These are phyloP conservation scores for Willowsia nigromaculata DNA, from an alignment of 2,888 invertebrate species.

Conservation along the genomic window DNA sequence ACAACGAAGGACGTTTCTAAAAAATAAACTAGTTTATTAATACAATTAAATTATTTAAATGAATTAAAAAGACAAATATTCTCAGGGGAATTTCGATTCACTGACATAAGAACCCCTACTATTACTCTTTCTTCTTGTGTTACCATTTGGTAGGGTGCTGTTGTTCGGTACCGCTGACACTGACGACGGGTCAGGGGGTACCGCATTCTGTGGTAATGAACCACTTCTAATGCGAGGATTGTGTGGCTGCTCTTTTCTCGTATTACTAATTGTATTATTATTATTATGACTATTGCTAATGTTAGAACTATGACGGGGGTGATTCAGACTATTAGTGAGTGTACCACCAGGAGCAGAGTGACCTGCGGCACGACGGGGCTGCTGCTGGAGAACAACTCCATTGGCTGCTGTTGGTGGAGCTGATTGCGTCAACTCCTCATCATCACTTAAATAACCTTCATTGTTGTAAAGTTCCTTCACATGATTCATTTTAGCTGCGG, in stretches of 20 bases:
- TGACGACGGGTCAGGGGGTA: constrained; percentile 42
- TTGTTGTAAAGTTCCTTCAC: constrained; percentile 84
- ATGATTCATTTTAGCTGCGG: constrained; percentile 78
- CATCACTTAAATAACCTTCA: constrained; percentile 83
- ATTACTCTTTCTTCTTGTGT: constrained; percentile 68
- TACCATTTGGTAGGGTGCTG: constrained; percentile 66
- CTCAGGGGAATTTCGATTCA: constrained; percentile 85
- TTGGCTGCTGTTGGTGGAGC: constrained; percentile 79
- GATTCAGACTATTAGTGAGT: constrained; percentile 82
- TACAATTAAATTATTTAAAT: constrained; percentile 46
- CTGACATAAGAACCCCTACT: constrained; percentile 83
- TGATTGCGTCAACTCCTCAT: constrained; percentile 79
- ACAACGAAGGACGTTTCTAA: neutral
- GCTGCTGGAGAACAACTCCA: constrained; percentile 81
- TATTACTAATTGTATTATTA: constrained; percentile 80
- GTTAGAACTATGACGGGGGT: constrained; percentile 82
- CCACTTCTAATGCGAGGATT: constrained; percentile 67
- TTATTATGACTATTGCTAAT: constrained; percentile 67
- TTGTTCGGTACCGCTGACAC: constrained; percentile 36
- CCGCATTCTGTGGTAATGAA: constrained; percentile 71
- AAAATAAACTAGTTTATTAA: constrained; percentile 12
- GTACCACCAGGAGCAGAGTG: constrained; percentile 81
- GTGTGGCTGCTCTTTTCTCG: constrained; percentile 49
- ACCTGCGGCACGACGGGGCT: constrained; percentile 80
- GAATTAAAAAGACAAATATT: constrained; percentile 45